phyloP scores from a whole-genome alignment of 37 sponge, comb jelly and placozoan genomes.

The Aplysina aerophoba region DNA sequence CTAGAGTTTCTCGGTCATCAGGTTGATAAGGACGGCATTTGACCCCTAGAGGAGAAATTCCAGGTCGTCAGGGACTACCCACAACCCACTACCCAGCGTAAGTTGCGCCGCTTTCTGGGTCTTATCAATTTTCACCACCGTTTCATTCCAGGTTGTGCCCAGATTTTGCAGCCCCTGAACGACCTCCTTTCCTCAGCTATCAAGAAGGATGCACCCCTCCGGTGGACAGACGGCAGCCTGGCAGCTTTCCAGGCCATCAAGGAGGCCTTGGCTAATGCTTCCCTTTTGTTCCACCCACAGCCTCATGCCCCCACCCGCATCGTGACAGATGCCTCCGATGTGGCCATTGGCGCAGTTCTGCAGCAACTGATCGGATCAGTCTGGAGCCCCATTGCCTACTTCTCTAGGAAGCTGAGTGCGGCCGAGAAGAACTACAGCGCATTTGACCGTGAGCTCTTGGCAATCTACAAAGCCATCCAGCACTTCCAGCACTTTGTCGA shows the following conservation, averaged over 20 bases:
- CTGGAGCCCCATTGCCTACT: slow-evolving; percentile 33
- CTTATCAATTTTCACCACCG: slow-evolving; percentile 45
- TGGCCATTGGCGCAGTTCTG: slow-evolving; percentile 57
- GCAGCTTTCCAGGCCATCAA: slow-evolving; percentile 45
- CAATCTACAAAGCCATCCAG: slow-evolving; percentile 20
- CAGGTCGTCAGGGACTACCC: slow-evolving; percentile 50
- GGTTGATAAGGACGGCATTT: slow-evolving; percentile 19
- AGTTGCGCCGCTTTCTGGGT: slow-evolving; percentile 44
- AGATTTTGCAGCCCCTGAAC: slow-evolving; percentile 52
- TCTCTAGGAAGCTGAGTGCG: slow-evolving; percentile 21
- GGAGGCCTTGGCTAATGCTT: slow-evolving; percentile 36
- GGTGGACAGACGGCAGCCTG: slow-evolving; percentile 30
- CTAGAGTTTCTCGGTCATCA: slow-evolving; percentile 33
- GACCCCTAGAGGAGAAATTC: slow-evolving; percentile 44
- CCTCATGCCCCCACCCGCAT: slow-evolving; percentile 56
- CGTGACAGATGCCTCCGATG: slow-evolving; percentile 67
- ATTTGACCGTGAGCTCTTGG: slow-evolving; percentile 55
- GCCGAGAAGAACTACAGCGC: slow-evolving; percentile 44
- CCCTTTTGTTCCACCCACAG: slow-evolving; percentile 53
- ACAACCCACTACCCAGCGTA: slow-evolving; percentile 49
- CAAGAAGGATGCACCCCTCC: too few species aligned
- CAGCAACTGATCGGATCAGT: slow-evolving; percentile 41
- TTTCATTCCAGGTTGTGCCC: slow-evolving; percentile 32
- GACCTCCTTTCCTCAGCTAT: background rate
- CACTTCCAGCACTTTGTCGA: slow-evolving; percentile 30